Evolutionary conservation across 1,140 invertebrate species (phyloP).

Genomic region (Neodiprion fabricii): DNA sequence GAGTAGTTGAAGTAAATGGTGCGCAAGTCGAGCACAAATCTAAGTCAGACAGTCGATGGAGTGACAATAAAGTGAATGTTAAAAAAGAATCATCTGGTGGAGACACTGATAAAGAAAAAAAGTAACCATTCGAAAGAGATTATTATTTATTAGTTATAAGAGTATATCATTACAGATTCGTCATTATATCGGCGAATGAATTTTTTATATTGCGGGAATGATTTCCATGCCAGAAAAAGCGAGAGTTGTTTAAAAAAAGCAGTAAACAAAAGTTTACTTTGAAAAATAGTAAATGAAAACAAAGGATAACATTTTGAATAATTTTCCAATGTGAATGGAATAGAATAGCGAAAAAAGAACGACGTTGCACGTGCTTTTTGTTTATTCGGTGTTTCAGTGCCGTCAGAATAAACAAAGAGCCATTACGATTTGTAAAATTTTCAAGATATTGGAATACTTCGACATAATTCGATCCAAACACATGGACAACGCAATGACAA

Average conservation of each 20-base stretch:
- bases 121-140: slow-evolving; percentile 25
- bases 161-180: too few species aligned
- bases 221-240: too few species aligned
- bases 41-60: slow-evolving; percentile 58
- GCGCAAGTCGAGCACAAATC: slow-evolving; percentile 53
- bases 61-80: slow-evolving; percentile 50
- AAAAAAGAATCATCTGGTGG: slow-evolving; percentile 49
- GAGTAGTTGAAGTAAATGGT: slow-evolving; percentile 51
- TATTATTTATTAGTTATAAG: slow-evolving; percentile 4
- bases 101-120: slow-evolving; percentile 51
- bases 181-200: too few species aligned
- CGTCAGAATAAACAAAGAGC: neutral
- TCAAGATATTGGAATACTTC: neutral
- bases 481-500: neutral
- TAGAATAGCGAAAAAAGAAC: neutral
- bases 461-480: neutral
- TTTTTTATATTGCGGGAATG: too few species aligned
- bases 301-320: neutral
- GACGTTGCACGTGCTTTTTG: neutral
- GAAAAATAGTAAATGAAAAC: too few species aligned
- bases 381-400: neutral
- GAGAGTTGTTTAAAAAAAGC: too few species aligned
- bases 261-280: too few species aligned
- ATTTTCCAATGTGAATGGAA: neutral
- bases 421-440: neutral